Conservation (phyloP, 1,140 invertebrate genomes). For the Calliphora vicina region DNA sequence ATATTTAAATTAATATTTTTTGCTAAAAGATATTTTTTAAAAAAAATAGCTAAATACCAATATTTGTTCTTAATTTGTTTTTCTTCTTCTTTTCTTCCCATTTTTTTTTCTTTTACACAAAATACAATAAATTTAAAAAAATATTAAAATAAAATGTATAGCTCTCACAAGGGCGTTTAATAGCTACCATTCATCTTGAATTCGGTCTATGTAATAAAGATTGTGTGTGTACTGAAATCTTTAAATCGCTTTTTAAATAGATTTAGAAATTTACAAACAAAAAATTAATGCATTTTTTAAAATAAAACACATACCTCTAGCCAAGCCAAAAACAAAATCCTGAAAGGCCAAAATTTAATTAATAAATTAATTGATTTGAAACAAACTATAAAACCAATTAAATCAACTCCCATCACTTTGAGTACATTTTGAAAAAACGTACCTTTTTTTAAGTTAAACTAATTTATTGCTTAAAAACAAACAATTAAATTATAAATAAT, state of each 20-base stretch:
- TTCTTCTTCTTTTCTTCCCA: constrained; percentile 39
- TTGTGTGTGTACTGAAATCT: constrained; percentile 63
- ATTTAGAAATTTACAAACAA: constrained; percentile 40
- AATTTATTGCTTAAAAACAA: constrained; percentile 20
- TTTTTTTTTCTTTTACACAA: constrained; percentile 39
- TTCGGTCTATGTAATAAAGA: constrained; percentile 62
- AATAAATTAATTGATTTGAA: not conserved
- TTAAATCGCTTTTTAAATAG: constrained; percentile 62
- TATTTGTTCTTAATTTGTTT: constrained; percentile 15
- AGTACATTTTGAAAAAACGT: not conserved
- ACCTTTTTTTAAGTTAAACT: constrained; percentile 7
- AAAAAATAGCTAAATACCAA: constrained; percentile 5
- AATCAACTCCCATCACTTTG: constrained; percentile 6
- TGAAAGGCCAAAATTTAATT: constrained; percentile 2
- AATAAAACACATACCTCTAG: constrained; percentile 22
- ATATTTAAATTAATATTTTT: not conserved
- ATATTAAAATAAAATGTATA: constrained; percentile 40
- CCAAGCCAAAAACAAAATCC: constrained; percentile 10
- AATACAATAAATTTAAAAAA: not conserved
- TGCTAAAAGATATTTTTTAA: not conserved
- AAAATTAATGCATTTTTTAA: constrained; percentile 4
- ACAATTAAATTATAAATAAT: constrained; percentile 29
- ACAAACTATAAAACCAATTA: constrained; percentile 1
- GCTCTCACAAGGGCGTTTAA: constrained; percentile 60
- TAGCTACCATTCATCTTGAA: constrained; percentile 61